These are phyloP conservation scores for Pygathrix nemaeus DNA, from an alignment of 2,113 vertebrate genomes.

Conservation along the genomic window DNA sequence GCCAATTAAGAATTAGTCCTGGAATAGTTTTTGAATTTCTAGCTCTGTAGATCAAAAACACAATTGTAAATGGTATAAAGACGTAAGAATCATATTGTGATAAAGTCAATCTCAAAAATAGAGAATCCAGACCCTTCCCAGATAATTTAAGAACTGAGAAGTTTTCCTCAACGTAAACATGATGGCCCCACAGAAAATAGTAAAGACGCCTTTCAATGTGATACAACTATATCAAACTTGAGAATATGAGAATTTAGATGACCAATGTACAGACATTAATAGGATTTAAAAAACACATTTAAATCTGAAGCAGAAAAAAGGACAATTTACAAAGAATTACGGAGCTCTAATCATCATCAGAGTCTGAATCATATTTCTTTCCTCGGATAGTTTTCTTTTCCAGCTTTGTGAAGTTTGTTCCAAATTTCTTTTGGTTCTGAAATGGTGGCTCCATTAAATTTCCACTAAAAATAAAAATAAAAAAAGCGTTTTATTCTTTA, in stretches of 20 bases:
- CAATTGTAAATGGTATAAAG: constrained; percentile 62
- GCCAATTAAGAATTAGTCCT: constrained; percentile 57
- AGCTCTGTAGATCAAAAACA: constrained; percentile 55
- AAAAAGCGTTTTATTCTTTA: constrained; percentile 51
- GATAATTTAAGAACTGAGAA: constrained; percentile 59
- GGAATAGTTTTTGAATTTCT: constrained; percentile 64
- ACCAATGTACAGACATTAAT: constrained; percentile 78
- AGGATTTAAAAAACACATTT: constrained; percentile 82
- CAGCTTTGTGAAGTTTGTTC: constrained; percentile 93
- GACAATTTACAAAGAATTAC: constrained; percentile 77
- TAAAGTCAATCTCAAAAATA: constrained; percentile 65
- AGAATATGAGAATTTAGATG: constrained; percentile 79
- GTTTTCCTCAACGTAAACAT: constrained; percentile 73
- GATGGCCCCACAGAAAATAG: constrained; percentile 70
- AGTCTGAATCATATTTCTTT: constrained; percentile 93
- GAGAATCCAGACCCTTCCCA: constrained; percentile 60
- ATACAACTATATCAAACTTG: constrained; percentile 80
- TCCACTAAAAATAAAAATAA: constrained; percentile 86
- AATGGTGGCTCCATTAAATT: constrained; percentile 95
- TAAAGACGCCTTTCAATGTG: constrained; percentile 73
- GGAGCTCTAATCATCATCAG: constrained; percentile 92
- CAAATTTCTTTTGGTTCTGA: constrained; percentile 88
- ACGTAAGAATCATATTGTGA: constrained; percentile 51
- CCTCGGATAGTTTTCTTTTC: constrained; percentile 98
- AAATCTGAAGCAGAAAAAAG: constrained; percentile 84